These are phyloP conservation scores for Automeris io DNA, from an alignment of 2,888 invertebrate genomes.

Conservation along the genomic window DNA sequence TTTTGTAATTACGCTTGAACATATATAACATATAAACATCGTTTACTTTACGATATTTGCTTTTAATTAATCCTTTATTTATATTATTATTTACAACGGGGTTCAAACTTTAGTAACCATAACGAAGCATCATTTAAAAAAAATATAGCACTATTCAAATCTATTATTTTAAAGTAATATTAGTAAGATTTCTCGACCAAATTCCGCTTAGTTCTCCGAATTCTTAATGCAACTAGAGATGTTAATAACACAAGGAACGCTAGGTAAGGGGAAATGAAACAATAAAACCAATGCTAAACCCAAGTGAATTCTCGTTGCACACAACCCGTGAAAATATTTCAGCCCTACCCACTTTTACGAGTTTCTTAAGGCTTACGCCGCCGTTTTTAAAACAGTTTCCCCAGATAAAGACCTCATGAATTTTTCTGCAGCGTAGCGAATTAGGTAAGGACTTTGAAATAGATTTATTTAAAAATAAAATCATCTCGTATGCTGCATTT, in stretches of 20 bases:
- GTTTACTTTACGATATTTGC: constrained; percentile 41
- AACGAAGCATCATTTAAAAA: too few species aligned
- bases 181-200: too few species aligned
- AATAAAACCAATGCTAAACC: constrained; percentile 73
- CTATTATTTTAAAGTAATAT: too few species aligned
- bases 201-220: not conserved
- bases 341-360: constrained; percentile 57
- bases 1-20: constrained; percentile 48
- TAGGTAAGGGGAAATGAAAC: constrained; percentile 59
- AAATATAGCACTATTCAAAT: too few species aligned
- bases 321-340: constrained; percentile 47
- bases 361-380: constrained; percentile 48
- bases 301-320: too few species aligned
- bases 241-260: constrained; percentile 42
- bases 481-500: constrained; percentile 23
- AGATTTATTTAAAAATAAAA: constrained; percentile 16
- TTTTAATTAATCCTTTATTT: too few species aligned
- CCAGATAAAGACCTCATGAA: constrained; percentile 31
- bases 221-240: constrained; percentile 4
- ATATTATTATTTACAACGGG: constrained; percentile 59
- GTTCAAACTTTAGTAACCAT: too few species aligned
- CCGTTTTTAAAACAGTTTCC: constrained; percentile 53
- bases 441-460: constrained; percentile 19
- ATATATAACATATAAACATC: constrained; percentile 52
- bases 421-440: constrained; percentile 49